Evolutionary conservation across 2,113 vertebrate genomes (phyloP), one percentile per base, ranked within the genome.

Genomic region (Murina feae): DNA sequence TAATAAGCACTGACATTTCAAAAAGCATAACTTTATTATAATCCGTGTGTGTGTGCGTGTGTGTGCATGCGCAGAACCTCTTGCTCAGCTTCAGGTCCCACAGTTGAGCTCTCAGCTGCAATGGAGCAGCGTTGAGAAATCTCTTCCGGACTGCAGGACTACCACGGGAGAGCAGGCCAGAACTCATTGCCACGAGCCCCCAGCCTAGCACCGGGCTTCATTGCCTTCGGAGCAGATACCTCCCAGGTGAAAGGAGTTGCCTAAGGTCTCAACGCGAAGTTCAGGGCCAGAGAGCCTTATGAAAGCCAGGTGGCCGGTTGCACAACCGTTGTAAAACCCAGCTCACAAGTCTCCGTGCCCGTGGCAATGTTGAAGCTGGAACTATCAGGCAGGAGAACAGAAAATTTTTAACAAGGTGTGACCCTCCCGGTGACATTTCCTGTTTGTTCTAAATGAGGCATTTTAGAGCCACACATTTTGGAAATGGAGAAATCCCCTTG

Each of bases 391-490:
- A 20, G n/a, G 58, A 91, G 72, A 87, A 93, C 60, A 79, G 69
- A 92, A 86, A 53, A 72, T 74, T 87, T 87, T 86, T 94, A 76
- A 85, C 30, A 89, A 96, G 75, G 93, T 95, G 83, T 86, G 84
- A 95, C 71, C 55, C 23, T 84, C 80, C 17, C 21, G 17, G 60
- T 79, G 81, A 95, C 53, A 71, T 63, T 94, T 95, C 94, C 94
- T 97, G 89, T 88, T 96, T 94, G 87, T 90, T 80, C 71, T 71
- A 87, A 94, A 87, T 94, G 66, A 78, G 80, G 53, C 20, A 49
- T 65, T 66, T 93, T 69, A 76, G 71, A 95, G 60, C 60, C 53
- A 35, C 2, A 8, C 8, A 17, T 95, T 95, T 92, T 32, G 84
- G 44, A 94, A 87, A 71, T n/a, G 10, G 66, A 94, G 93, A 90